Evolutionary conservation across 2,113 vertebrate genomes (phyloP).

Genomic region (Cynopterus brachyotis): DNA sequence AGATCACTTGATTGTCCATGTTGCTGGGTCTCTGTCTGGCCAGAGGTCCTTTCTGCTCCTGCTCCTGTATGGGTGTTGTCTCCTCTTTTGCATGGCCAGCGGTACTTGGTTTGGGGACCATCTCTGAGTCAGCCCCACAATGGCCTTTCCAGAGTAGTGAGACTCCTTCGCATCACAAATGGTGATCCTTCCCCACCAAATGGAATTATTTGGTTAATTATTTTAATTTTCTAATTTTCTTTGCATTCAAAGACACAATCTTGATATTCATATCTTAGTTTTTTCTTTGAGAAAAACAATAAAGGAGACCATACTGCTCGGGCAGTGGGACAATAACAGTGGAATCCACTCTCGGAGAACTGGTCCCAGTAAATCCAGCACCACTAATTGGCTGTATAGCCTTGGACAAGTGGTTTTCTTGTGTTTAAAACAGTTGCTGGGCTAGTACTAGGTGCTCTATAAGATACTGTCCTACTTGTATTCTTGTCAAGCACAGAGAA

Average conservation of each 20-base stretch:
- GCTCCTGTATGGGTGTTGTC: neutral
- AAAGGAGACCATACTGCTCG: neutral
- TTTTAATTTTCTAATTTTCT: neutral
- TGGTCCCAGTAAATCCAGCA: neutral
- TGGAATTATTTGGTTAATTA: neutral
- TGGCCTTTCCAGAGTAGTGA: neutral
- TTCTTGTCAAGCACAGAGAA: neutral
- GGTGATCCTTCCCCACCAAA: neutral
- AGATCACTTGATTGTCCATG: neutral
- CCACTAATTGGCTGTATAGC: neutral
- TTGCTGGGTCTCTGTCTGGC: neutral
- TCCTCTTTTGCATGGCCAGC: neutral
- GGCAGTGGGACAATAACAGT: neutral
- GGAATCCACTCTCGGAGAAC: neutral
- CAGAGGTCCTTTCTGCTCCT: neutral
- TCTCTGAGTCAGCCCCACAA: neutral
- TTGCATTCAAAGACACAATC: neutral
- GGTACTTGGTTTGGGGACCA: neutral
- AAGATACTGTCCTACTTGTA: neutral
- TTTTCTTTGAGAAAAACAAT: neutral
- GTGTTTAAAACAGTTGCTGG: neutral
- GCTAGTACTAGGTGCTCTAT: neutral
- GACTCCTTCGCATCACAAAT: neutral
- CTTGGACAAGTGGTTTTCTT: neutral
- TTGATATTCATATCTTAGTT: neutral